phyloP scores from a whole-genome alignment of 2,797 vertebrate species.

The Miichthys miiuy region DNA sequence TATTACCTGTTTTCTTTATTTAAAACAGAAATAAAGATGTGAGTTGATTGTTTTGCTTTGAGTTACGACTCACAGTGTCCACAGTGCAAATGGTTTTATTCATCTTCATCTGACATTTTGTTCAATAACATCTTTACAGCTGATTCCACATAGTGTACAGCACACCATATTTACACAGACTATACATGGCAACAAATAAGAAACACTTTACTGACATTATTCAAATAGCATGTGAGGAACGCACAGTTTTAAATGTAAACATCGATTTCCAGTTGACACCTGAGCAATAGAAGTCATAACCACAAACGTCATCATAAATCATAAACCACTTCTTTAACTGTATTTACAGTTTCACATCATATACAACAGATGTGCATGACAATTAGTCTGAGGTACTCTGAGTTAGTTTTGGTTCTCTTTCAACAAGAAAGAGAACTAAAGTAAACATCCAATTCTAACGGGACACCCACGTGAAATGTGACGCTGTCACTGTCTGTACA shows the following conservation, averaged over 20 bases:
- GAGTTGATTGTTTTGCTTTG: slow-evolving; percentile 11
- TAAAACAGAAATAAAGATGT: slow-evolving; percentile 62
- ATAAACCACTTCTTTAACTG: slow-evolving; percentile 21
- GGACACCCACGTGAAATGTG: background rate
- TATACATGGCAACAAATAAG: slow-evolving; percentile 48
- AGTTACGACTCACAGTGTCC: background rate
- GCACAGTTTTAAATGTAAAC: slow-evolving; percentile 74
- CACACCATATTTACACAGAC: slow-evolving; percentile 42
- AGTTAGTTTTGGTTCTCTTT: slow-evolving; percentile 31
- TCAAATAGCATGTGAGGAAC: slow-evolving; percentile 51
- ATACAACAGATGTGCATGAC: slow-evolving; percentile 52
- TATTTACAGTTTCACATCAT: slow-evolving; percentile 63
- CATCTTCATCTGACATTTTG: slow-evolving; percentile 52
- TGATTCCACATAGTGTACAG: slow-evolving; percentile 42
- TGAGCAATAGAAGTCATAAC: slow-evolving; percentile 66
- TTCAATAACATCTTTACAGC: slow-evolving; percentile 56
- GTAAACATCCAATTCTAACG: slow-evolving; percentile 25
- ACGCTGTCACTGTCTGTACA: background rate
- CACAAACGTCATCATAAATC: too few relatives aligned
- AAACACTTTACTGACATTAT: slow-evolving; percentile 45
- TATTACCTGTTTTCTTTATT: slow-evolving; percentile 49
- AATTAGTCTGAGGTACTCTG: slow-evolving; percentile 63
- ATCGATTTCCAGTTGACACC: slow-evolving; percentile 75
- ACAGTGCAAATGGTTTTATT: slow-evolving; percentile 75
- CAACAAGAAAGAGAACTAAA: slow-evolving; percentile 27